A percentile compares a stretch with the other conserved stretches of the same genome.
Evolutionary conservation across 2,113 vertebrate species (phyloP).

Genomic region (Psittacara wagleri): DNA sequence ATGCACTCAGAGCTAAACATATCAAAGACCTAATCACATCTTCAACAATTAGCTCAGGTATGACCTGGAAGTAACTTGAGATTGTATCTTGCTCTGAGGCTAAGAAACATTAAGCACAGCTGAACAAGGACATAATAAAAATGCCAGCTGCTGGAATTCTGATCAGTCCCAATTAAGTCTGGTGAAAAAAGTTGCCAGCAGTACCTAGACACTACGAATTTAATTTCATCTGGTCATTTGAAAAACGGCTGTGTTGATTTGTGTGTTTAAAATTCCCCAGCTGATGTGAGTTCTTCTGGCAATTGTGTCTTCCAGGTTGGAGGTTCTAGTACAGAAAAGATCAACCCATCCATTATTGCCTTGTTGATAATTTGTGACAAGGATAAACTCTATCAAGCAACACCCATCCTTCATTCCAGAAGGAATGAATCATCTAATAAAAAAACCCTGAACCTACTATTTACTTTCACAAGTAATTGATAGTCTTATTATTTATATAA

Average conservation of each 20-base stretch:
- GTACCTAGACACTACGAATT: neutral
- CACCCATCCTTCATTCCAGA: neutral
- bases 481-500: neutral
- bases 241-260: neutral
- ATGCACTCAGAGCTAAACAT: neutral
- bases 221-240: neutral
- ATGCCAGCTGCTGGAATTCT: neutral
- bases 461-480: neutral
- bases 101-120: neutral
- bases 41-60: neutral
- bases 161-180: neutral
- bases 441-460: fast-evolving
- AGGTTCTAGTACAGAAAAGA: neutral
- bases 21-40: neutral
- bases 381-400: neutral
- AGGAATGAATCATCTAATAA: neutral
- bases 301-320: neutral
- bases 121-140: neutral
- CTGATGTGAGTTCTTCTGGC: neutral
- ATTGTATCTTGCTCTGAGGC: neutral
- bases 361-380: neutral
- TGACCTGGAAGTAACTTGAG: neutral
- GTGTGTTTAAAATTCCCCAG: neutral
- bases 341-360: neutral
- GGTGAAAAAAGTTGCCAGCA: neutral